Evolutionary conservation across 2,888 invertebrate genomes (phyloP).

Genomic region (Kuschelorhynchus macadamiae): DNA sequence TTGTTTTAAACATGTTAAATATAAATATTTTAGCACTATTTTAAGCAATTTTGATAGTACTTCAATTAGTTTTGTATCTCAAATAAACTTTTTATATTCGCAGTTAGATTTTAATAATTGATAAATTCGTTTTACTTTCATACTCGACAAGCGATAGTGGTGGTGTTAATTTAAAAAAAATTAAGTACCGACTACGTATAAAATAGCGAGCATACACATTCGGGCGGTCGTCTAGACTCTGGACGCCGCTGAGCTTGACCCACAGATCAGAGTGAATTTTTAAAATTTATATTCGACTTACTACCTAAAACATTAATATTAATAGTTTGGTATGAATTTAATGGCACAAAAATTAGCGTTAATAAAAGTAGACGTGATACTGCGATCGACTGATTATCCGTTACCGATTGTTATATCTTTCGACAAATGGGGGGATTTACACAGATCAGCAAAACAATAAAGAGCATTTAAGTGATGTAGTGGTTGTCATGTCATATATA

Average conservation of each 20-base stretch:
- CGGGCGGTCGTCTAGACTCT: slow-evolving; percentile 1
- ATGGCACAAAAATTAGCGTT: slow-evolving; percentile 36
- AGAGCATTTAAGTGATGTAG: too few species aligned
- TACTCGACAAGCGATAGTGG: slow-evolving; percentile 1
- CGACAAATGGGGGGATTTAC: slow-evolving; percentile 2
- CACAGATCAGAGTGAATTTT: slow-evolving; percentile 22
- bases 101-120: too few species aligned
- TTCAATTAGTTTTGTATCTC: too few species aligned
- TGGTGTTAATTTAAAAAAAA: background rate
- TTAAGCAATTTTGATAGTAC: too few species aligned
- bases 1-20: too few species aligned
- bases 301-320: slow-evolving; percentile 25
- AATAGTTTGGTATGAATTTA: slow-evolving; percentile 43
- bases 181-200: background rate
- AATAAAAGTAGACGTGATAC: slow-evolving; percentile 4
- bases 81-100: too few species aligned
- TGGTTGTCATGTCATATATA: too few species aligned
- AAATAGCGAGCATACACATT: slow-evolving; percentile 1
- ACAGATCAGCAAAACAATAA: slow-evolving; percentile 1
- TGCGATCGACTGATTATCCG: background rate
- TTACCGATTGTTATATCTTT: background rate
- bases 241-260: slow-evolving; percentile 5
- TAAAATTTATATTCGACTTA: slow-evolving; percentile 17
- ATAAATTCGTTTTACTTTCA: too few species aligned
- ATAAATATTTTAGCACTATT: too few species aligned